phyloP scores from a whole-genome alignment of 2,888 invertebrate species.

The Drosophila mettleri region DNA sequence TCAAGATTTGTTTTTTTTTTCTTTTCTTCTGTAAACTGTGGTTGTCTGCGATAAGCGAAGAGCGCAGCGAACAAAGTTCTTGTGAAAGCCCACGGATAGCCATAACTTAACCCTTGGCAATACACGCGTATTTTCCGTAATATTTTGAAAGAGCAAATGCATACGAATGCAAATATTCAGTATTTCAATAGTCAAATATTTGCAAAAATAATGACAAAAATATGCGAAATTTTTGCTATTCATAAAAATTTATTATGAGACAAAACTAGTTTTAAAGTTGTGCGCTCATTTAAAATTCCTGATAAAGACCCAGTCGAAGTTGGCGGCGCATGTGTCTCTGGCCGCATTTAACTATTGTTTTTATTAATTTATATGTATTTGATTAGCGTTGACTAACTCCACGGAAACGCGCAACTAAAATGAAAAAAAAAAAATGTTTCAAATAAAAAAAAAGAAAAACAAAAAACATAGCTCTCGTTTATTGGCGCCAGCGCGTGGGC shows the following conservation, averaged over 20 bases:
- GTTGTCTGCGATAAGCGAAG: constrained; percentile 10
- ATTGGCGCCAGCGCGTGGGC: constrained; percentile 3
- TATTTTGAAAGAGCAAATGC: constrained; percentile 16
- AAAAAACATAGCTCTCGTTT: constrained; percentile 19
- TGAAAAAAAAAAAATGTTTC: constrained; percentile 6
- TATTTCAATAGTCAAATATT: constrained; percentile 24
- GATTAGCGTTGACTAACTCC: not conserved
- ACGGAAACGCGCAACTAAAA: constrained; percentile 11
- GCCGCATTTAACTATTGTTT: constrained; percentile 50
- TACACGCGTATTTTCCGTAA: constrained; percentile 15
- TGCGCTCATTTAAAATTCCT: constrained; percentile 46
- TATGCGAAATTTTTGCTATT: constrained; percentile 33
- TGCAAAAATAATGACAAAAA: constrained; percentile 29
- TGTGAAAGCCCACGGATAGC: constrained; percentile 22
- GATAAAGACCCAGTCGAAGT: constrained; percentile 28
- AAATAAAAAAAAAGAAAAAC: not conserved
- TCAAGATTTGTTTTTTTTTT: constrained; percentile 9
- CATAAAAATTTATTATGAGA: constrained; percentile 37
- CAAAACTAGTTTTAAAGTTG: constrained; percentile 58
- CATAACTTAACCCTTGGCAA: constrained; percentile 52
- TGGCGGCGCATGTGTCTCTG: constrained; percentile 26
- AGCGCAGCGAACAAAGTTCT: constrained; percentile 64
- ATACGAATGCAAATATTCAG: constrained; percentile 39
- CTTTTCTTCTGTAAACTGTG: not conserved
- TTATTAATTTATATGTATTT: constrained; percentile 14